Base-by-base conservation (phyloP, 2,797 vertebrate genomes). In the Molothrus aeneus region DNA sequence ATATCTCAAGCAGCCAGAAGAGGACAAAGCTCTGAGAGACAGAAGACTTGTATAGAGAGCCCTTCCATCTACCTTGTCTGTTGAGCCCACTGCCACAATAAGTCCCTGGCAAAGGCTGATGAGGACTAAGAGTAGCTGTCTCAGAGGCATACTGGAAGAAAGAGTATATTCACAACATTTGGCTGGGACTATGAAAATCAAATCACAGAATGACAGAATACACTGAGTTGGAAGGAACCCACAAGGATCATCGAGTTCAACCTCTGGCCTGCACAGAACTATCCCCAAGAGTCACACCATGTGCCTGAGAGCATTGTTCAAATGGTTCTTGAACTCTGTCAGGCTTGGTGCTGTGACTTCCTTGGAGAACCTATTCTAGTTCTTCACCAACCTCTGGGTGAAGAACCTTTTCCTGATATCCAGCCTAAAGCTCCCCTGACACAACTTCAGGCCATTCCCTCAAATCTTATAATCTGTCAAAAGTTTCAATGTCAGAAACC, bases 231-330 rank as follows among this genome's bases (percentile, higher is more conserved):
- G 7, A 54, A 47, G 17, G 29, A 20, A 53, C 13, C 4, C 16
- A n/a, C 10, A 24, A 61, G 19, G 24, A 20, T 61, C 13, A 45
- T 8, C 0, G 0, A 29, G 24, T 25, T 8, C 64, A 63, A 1
- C 9, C 7, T 13, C 47, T 25, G 9, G 24, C 4, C 24, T 19
- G 1, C 29, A 38, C 8, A 45, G 19, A 2, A n/a, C n/a, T 2
- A 10, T 14, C 7, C 14, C 20, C n/a, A 54, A 26, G 9, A 61
- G 24, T 25, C n/a, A 40, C 40, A 45, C 6, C 13, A 1, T 29
- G n/a, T n/a, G 4, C 10, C 29, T 15, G 17, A 54, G 1, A 47
- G 25, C 17, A 15, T 10, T 31, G 17, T 34, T 3, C 56, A 70
- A 63, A 31, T 3, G 2, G 6, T 19, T 40, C 25, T 3, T 40